Evolutionary conservation across 2,113 vertebrate genomes (phyloP).

Genomic region (Platanista minor): DNA sequence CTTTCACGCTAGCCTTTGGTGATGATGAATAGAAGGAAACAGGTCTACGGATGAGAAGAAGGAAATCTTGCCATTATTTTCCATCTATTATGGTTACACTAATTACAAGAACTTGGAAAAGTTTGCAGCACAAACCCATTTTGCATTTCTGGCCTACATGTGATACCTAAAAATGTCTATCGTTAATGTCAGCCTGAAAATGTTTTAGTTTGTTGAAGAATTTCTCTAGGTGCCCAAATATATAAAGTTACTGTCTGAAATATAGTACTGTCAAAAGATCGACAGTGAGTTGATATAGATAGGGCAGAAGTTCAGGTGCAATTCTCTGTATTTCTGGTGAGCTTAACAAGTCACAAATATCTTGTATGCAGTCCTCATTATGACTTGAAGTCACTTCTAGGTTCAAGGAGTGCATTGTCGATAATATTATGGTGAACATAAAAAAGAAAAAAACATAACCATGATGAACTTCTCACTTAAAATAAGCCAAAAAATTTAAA

Average conservation of each 20-base stretch:
- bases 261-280: conserved; percentile 26
- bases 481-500: not conserved
- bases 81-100: not conserved
- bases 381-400: conserved; percentile 24
- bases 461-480: not conserved
- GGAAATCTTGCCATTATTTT: not conserved
- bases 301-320: not conserved
- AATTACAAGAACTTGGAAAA: not conserved
- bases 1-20: not conserved
- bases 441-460: not conserved
- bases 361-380: conserved; percentile 45
- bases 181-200: not conserved
- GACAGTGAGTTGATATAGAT: conserved; percentile 30
- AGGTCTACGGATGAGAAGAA: not conserved
- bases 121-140: not conserved
- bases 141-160: not conserved
- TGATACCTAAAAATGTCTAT: not conserved
- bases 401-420: not conserved
- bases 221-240: conserved; percentile 34
- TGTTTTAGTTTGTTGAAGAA: conserved; percentile 46
- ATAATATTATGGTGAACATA: conserved; percentile 11
- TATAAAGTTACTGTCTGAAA: conserved; percentile 54
- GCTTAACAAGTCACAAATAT: conserved; percentile 61
- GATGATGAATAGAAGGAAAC: not conserved
- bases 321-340: conserved; percentile 47